Base-by-base conservation (phyloP, 2,888 invertebrate genomes). In the Acanthacorydalis orientalis region DNA sequence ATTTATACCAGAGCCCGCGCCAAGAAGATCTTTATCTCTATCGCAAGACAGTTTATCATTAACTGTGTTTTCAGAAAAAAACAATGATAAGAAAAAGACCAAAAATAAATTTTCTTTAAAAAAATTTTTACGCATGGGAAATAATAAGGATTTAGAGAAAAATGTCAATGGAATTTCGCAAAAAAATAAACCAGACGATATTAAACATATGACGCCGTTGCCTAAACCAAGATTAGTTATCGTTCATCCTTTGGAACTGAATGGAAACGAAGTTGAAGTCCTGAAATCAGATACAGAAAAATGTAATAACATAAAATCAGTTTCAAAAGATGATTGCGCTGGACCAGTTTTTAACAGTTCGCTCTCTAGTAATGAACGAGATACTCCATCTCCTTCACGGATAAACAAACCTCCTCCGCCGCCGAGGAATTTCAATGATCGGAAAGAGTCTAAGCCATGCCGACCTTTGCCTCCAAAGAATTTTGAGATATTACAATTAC, bases 241-340 rank as follows among this genome's bases (percentile, higher is more conserved):
- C 54, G 87, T 90, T 51, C 90, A 90, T 70, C 90, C 90, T 11
- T 70, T 86, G 55, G 89, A 90, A 58, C 73, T 89, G 50, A 87
- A 87, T 62, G 83, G 85, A 32, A 78, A 82, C 9, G 82, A 74
- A 51, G 85, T 87, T 2, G 85, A 88, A 60, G 86, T 88, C 35
- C 75, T 87, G 4, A 47, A 47, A 47, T n/a, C 42, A 4, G 43
- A 47, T 31, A 7, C 10, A 8, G 14, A 37, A 7, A 14, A 10
- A 9, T 12, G 14, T 12, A 37, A 37, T 12, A 37, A 10, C 14
- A 8, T 37, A 1, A 37, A 12, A 7, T 37, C 14, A 10, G 9
- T 9, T 37, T 37, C 37, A 37, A 23, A 23, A 2, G 23, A 23
- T 23, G 23, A 23, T 23, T 37, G 7, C 10, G 37, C 7, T 37